phyloP scores from a whole-genome alignment of 2,888 invertebrate species.

The Harmothoe impar region DNA sequence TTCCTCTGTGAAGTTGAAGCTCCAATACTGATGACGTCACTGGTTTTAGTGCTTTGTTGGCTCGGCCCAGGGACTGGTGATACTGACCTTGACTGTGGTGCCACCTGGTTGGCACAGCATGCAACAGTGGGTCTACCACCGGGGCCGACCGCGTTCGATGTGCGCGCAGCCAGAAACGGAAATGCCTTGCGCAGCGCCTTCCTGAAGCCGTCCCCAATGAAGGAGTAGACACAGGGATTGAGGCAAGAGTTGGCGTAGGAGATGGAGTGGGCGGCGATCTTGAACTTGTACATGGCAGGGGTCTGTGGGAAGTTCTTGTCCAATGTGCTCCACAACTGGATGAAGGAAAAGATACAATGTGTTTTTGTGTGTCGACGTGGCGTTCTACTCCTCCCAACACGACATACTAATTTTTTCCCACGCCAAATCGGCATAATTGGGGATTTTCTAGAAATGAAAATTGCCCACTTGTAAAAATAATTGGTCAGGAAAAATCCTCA shows the following conservation, averaged over 20 bases:
- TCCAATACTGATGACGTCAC: not conserved
- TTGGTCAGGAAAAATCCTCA: no score
- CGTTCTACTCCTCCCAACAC: no score
- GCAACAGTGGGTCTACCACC: not conserved
- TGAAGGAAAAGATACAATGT: not conserved
- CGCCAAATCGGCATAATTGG: no score
- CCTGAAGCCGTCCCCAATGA: conserved; percentile 79
- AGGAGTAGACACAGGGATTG: conserved; percentile 80
- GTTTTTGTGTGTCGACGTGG: conserved; percentile 70
- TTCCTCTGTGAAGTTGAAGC: not conserved
- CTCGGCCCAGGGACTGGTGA: conserved; percentile 29
- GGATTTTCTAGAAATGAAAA: no score
- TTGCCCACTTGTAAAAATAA: no score
- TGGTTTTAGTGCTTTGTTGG: not conserved
- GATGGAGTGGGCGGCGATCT: conserved; percentile 76
- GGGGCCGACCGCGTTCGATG: not conserved
- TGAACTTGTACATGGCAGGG: conserved; percentile 71
- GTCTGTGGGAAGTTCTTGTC: conserved; percentile 74
- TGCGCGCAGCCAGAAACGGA: conserved; percentile 66
- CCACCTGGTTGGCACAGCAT: conserved; percentile 16
- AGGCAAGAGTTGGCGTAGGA: conserved; percentile 80
- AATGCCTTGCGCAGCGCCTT: conserved; percentile 78
- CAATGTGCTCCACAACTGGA: conserved; percentile 70
- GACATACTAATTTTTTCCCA: no score
- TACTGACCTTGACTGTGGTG: not conserved